Base-by-base conservation (phyloP, 1,140 invertebrate genomes). In the Triops cancriformis region DNA sequence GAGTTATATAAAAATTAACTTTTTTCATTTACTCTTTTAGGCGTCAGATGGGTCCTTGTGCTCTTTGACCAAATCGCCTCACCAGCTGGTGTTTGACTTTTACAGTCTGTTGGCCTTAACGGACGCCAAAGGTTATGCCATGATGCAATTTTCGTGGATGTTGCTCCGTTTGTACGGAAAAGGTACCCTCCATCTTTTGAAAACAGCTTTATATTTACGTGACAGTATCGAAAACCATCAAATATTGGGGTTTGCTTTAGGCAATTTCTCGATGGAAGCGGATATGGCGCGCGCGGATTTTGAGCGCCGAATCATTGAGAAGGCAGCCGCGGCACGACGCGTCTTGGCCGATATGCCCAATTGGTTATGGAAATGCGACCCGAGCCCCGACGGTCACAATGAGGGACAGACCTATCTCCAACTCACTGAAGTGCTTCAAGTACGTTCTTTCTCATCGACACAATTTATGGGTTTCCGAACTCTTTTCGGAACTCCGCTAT, bases 131-230 rank as follows among this genome's bases (percentile, higher is more conserved):
- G 93, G 92, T 4, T 94, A 91, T 84, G 88, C 90, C 18, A 94
- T 95, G 91, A 90, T 94, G 86, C 92, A 94, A 83, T 95, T 94
- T 85, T 93, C 93, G 0, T 94, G 91, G 87, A 92, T 92, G 88
- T 85, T 94, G 75, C 85, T 94, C 26, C 88, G 88, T 79, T 84
- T 93, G 23, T 93, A 93, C 81, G 89, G 90, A 42, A 90, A 90
- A 87, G 92, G 91, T 91, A 86, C 10, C 1, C 23, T 37, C 23
- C 31, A 37, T 75, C 12, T 26, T 10, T 1, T 74, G 28, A n/a
- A 41, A 7, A 74, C 12, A 83, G 80, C 82, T 77, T 12, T n/a
- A 74, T 23, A n/a, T 14, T 26, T 2, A 27, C 0, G 73, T 3
- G 1, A 51, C 26, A 23, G 23, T 41, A 72, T n/a, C 12, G 23